phyloP scores from a whole-genome alignment of 2,888 invertebrate species.

The Lymantria monacha region DNA sequence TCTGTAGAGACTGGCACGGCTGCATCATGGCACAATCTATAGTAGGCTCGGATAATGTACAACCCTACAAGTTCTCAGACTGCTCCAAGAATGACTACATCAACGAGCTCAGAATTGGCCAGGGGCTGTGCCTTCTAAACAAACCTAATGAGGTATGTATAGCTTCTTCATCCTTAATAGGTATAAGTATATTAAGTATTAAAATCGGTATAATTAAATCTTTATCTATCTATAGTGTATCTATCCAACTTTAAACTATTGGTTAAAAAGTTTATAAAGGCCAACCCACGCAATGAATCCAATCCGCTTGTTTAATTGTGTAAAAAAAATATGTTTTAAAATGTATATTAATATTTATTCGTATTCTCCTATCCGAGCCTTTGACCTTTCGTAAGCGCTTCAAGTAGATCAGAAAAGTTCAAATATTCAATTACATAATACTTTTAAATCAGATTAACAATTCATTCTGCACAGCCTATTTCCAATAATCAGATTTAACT shows the following conservation, averaged over 20 bases:
- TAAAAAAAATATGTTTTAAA: too few species aligned
- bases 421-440: conserved; percentile 3
- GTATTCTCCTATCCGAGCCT: too few species aligned
- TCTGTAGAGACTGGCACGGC: conserved; percentile 97
- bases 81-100: conserved; percentile 96
- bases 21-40: conserved; percentile 97
- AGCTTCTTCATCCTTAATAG: neutral
- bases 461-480: conserved; percentile 15
- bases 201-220: too few species aligned
- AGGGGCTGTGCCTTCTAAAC: conserved; percentile 95
- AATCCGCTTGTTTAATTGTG: too few species aligned
- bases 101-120: conserved; percentile 91
- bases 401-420: neutral
- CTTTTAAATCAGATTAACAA: conserved; percentile 15
- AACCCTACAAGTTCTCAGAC: conserved; percentile 98
- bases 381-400: neutral
- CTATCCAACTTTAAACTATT: too few species aligned
- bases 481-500: conserved; percentile 24
- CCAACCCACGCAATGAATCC: too few species aligned
- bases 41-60: conserved; percentile 94
- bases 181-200: too few species aligned
- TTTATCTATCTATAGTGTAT: too few species aligned
- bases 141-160: conserved; percentile 93
- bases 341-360: too few species aligned
- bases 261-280: too few species aligned